Base-by-base conservation (phyloP, 2,113 vertebrate species). In the Merops nubicus region DNA sequence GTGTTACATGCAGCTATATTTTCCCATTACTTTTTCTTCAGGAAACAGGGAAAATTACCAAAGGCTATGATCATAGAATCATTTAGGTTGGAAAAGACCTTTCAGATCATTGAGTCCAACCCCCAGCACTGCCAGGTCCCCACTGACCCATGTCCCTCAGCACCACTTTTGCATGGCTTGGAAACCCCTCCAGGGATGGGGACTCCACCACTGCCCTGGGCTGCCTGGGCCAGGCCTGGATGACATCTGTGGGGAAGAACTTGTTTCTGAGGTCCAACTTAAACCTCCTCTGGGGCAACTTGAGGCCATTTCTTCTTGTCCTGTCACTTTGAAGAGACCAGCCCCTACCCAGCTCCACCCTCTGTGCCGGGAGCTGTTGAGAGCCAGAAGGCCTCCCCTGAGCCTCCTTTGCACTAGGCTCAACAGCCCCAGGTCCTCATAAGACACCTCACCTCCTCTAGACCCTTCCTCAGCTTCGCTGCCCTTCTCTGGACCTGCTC, bases 1-100 rank as follows among this genome's bases (percentile, higher is more conserved):
- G 6, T 60, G 29, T 40, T 3, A 28, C 1, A 1, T 26, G 51
- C 47, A n/a, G 33, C 84, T 33, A 1, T 21, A 1, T 67, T 53
- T 59, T 54, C 38, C 34, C 51, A 3, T 51, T 28, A 6, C 18
- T 89, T 59, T 67, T 78, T 51, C 74, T 89, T 72, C 70, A 76
- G 59, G 78, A 94, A 88, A 36, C 0, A 1, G 50, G 72, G 11
- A 11, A 33, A 88, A 36, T 29, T 33, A 26, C 45, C 68, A 45
- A 43, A 3, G 16, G 15, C 5, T 13, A 22, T 31, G 20, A 22
- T 43, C 40, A 56, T 20, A 56, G 54, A 56, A 56, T n/a, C 54
- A 21, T 33, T 56, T 56, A 31, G 53, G 19, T 56, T 33, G 19
- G 31, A 56, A 56, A 17, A 56, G 54, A 31, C 54, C 8, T 56